A percentile compares a stretch with the other conserved stretches of the same genome.
phyloP scores from a whole-genome alignment of 2,888 invertebrate species.

The Ethmia dodecea region DNA sequence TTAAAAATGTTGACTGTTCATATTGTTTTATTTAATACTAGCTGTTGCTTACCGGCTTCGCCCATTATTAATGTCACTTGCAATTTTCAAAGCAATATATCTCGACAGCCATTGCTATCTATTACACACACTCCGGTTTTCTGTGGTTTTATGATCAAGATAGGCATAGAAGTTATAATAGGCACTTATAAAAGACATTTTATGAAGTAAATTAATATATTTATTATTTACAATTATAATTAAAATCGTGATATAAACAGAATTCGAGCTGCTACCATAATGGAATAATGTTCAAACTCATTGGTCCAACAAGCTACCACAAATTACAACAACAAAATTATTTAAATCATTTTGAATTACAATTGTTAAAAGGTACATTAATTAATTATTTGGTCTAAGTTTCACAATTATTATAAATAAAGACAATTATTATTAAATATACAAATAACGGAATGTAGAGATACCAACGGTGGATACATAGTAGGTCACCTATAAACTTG shows the following conservation, averaged over 20 bases:
- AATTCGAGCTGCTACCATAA: slow-evolving; percentile 63
- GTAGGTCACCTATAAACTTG: slow-evolving; percentile 53
- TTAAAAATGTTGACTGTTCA: no score
- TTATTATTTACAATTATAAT: slow-evolving; percentile 73
- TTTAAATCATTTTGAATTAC: slow-evolving; percentile 59
- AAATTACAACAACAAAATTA: slow-evolving; percentile 56
- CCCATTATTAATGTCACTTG: no score
- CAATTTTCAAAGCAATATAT: no score
- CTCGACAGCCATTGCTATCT: no score
- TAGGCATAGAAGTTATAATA: no score
- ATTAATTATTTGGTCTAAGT: slow-evolving; percentile 78
- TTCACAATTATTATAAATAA: slow-evolving; percentile 72
- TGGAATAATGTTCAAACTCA: slow-evolving; percentile 66
- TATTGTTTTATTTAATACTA: no score
- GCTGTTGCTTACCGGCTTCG: no score
- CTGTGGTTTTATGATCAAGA: background rate
- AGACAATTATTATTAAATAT: slow-evolving; percentile 65
- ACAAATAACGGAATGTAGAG: slow-evolving; percentile 76
- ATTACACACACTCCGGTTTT: no score
- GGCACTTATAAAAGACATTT: slow-evolving; percentile 42
- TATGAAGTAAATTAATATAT: slow-evolving; percentile 57
- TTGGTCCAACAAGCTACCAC: slow-evolving; percentile 76
- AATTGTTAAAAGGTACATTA: slow-evolving; percentile 75
- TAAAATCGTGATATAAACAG: slow-evolving; percentile 66
- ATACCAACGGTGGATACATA: slow-evolving; percentile 61